Evolutionary conservation across 2,888 invertebrate species (phyloP).

Genomic region (Muschampia staudingeri): DNA sequence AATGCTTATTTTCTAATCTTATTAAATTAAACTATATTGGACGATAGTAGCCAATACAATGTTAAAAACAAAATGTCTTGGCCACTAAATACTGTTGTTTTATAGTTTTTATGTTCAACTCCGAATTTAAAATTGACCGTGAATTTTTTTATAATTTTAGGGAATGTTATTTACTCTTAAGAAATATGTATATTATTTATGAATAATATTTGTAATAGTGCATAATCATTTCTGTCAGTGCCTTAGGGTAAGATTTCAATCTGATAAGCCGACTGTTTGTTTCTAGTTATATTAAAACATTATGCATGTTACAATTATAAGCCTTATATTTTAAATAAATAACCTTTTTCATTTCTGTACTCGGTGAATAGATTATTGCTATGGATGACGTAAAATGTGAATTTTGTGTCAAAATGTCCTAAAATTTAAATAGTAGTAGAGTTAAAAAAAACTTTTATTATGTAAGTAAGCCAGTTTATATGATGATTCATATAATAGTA

Average conservation of each 20-base stretch:
- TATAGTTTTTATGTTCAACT: conserved; percentile 68
- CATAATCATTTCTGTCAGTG: conserved; percentile 88
- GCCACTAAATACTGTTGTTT: conserved; percentile 47
- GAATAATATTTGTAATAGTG: conserved; percentile 81
- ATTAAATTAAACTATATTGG: conserved; percentile 36
- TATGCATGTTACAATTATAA: conserved; percentile 75
- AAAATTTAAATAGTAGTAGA: conserved; percentile 74
- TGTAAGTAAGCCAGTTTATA: conserved; percentile 87
- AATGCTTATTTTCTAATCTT: conserved; percentile 35
- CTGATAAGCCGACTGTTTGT: conserved; percentile 80
- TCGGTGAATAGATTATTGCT: conserved; percentile 67
- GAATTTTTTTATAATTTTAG: conserved; percentile 79
- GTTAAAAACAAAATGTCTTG: conserved; percentile 43
- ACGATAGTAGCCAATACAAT: conserved; percentile 41
- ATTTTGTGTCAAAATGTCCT: conserved; percentile 86
- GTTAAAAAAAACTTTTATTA: conserved; percentile 63
- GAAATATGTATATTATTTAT: conserved; percentile 81
- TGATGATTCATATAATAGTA: conserved; percentile 86
- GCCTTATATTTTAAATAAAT: conserved; percentile 60
- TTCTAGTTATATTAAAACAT: conserved; percentile 75
- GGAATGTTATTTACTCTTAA: conserved; percentile 88
- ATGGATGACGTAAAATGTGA: conserved; percentile 67
- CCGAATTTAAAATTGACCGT: conserved; percentile 79
- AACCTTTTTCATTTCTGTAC: conserved; percentile 71
- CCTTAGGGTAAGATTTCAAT: conserved; percentile 87